Evolutionary conservation across 2,113 vertebrate genomes (phyloP), one percentile per base, ranked within the genome.

Genomic region (Dipodomys stephensi): DNA sequence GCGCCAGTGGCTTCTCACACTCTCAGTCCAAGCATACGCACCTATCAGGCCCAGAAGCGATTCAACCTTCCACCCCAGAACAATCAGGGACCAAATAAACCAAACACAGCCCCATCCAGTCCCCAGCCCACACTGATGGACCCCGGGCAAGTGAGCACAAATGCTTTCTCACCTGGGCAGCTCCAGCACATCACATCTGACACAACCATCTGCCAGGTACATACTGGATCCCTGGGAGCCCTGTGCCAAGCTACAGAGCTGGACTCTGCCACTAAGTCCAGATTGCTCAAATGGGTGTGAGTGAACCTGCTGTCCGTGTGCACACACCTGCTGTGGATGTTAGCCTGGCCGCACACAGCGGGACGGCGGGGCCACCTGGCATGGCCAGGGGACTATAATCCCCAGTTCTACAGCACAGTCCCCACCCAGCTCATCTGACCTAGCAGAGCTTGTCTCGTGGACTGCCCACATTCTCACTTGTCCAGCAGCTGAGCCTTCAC

Each of bases 151-250:
- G 67, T 19, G 32, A 18, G 11, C 20, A 4, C 12, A 35, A 30
- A n/a, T 39, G 6, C 16, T 19, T 49, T 15, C 35, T 57, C 7
- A 49, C 2, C 60, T 39, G 8, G 57, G 20, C 1, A 39, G 32
- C 49, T 18, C 35, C 15, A 20, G 49, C 32, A 39, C 30, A 49
- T 1, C 35, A 32, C 44, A 16, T 4, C 2, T 18, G 28, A 78
- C 28, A 46, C 18, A 28, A 49, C 13, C 7, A 44, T 4, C 32
- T 7, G 16, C 28, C 19, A 57, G 10, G 6, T 28, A 7, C 32
- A 16, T 32, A 6, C 13, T 15, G 28, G 0, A 2, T 16, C 57
- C 4, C 2, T 1, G 7, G 64, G n/a, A 32, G n/a, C 0, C 9
- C 23, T 4, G 28, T 6, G 2, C 35, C 28, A 3, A 8, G 39